Evolutionary conservation across 2,113 vertebrate genomes (phyloP), one percentile per base, ranked within the genome.

Genomic region (Heterochromis multidens): DNA sequence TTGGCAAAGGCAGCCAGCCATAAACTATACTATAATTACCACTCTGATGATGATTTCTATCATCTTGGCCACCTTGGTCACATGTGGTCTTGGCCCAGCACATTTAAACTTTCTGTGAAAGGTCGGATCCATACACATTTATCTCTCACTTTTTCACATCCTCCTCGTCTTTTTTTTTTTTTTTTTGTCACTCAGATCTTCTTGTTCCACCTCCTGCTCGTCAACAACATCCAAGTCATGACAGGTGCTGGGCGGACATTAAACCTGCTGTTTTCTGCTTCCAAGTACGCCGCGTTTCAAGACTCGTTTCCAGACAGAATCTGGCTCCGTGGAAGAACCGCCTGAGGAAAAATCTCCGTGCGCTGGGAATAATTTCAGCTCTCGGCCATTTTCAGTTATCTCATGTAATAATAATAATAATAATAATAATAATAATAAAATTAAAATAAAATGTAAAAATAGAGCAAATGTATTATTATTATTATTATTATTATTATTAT

Each of bases 1-100:
- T 96, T 93, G 93, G 95, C 95, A 80, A 96, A 96, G 95, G 94
- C 96, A 96, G 94, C 91, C 17, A 91, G 91, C 91, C 93, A 94
- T 89, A 90, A 94, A 90, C 87, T 84, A 92, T 86, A 77, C 85
- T 87, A 81, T 91, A 92, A 93, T 92, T 91, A 94, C 87, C 16
- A n/a, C 83, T 81, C 84, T 87, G 86, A 88, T 90, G 81, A 79
- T 83, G 84, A 90, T 85, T 88, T 87, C 83, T 91, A 87, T 92
- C 91, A 91, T 91, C 81, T 60, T 70, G 65, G 87, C 77, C 85
- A 84, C 89, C 78, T 81, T 81, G 81, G 90, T 87, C 93, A 87
- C 79, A 84, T 58, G 85, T 83, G 89, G 67, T 92, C 88, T 86
- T 80, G 86, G 87, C 77, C 70, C 91, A 82, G 79, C 60, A 79